Evolutionary conservation across 2,888 invertebrate species (phyloP), one percentile per base, ranked within the genome.

Genomic region (Elegia similella): DNA sequence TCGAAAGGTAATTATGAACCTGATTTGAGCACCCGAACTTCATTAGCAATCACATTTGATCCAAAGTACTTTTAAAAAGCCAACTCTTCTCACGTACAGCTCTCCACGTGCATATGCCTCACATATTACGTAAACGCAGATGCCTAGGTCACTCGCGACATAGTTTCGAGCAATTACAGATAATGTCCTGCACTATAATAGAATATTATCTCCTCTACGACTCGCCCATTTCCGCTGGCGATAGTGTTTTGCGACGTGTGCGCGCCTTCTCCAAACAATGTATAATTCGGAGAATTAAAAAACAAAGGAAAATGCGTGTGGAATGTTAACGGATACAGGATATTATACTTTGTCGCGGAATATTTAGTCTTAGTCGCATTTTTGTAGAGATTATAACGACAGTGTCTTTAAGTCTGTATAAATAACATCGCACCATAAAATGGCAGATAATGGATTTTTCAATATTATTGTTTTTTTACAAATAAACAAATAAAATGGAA

Each of bases 191-290:
- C 59, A 66, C 68, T 68, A 60, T 68, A 75, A 70, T 67, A 68
- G 62, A 70, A 68, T 69, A 68, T 69, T 72, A 70, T 75, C 70
- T 67, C 55, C 70, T 67, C 55, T 55, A 62, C 53, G 73, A 57
- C 77, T 73, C 76, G 70, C 78, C 78, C 71, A 75, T 71, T 78
- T 84, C 82, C 83, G 77, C 53, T 67, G 66, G 62, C 43, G 54
- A 63, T 63, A 58, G 66, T 64, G 68, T 53, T 53, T 52, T 7
- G 38, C 38, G 17, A 52, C 16, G 48, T 50, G 23, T 13, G 42
- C 68, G 69, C 67, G 64, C 63, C 61, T 57, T 59, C 52, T 56
- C 59, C 59, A 48, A 56, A 56, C 47, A 48, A 54, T 16, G 42
- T 52, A 17, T 44, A 16, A 44, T 55, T 55, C 54, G 44, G 32